phyloP scores from a whole-genome alignment of 2,888 invertebrate genomes.

The Julus scanicus region DNA sequence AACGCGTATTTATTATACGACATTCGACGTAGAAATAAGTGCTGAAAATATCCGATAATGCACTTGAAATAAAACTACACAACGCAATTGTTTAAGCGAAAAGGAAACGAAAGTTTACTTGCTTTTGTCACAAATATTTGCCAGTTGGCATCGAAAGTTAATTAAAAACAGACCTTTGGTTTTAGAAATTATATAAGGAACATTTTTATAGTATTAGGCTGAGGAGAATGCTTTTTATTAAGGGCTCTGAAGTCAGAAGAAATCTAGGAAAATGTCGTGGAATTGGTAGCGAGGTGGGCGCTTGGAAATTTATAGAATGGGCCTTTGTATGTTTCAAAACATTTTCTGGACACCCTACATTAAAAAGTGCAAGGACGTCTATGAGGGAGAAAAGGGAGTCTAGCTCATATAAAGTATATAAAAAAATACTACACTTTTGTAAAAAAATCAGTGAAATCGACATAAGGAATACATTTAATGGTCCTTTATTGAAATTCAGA shows the following conservation, averaged over 20 bases:
- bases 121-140: background rate
- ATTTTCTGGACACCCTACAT: no score
- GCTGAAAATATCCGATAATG: slow-evolving; percentile 2
- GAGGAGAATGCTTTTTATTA: background rate
- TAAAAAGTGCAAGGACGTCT: no score
- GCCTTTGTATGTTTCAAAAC: no score
- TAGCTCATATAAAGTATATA: no score
- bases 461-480: no score
- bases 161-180: background rate
- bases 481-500: no score
- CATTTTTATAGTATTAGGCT: background rate
- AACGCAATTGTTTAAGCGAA: background rate
- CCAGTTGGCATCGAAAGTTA: background rate
- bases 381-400: no score
- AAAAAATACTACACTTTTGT: no score
- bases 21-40: background rate
- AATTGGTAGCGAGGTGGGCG: no score
- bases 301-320: no score
- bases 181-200: background rate
- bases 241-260: no score
- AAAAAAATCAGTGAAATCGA: no score
- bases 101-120: background rate
- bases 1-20: slow-evolving; percentile 28
- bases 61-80: background rate
- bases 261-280: background rate